These are phyloP conservation scores for Xanthia togata DNA, from an alignment of 2,888 invertebrate genomes.

Conservation along the genomic window DNA sequence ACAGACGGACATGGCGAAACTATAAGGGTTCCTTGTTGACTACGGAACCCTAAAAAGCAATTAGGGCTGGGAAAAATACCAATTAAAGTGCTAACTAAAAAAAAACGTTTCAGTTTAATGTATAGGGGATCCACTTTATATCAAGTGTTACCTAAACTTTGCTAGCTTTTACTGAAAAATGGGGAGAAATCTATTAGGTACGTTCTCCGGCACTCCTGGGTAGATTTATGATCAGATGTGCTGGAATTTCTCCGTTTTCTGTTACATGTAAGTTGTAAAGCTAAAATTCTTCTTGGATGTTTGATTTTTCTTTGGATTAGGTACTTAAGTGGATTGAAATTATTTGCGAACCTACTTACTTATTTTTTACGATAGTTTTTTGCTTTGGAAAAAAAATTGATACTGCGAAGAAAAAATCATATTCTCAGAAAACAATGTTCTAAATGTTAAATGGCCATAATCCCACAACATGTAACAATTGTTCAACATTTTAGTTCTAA, in stretches of 20 bases:
- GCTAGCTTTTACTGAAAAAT: conserved; percentile 44
- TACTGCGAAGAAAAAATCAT: not conserved
- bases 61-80: conserved; percentile 44
- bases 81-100: conserved; percentile 56
- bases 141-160: conserved; percentile 52
- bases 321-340: conserved; percentile 8
- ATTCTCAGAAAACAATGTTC: too few relatives aligned
- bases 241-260: conserved; percentile 55
- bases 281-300: conserved; percentile 13
- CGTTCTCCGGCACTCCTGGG: conserved; percentile 34
- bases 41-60: too few relatives aligned
- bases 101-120: conserved; percentile 35
- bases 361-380: not conserved
- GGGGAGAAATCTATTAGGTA: conserved; percentile 57
- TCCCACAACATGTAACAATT: not conserved
- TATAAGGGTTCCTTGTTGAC: too few relatives aligned
- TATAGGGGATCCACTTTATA: conserved; percentile 48
- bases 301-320: conserved; percentile 13
- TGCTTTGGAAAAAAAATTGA: too few relatives aligned
- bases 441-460: not conserved
- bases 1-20: too few relatives aligned
- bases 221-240: conserved; percentile 61
- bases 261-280: conserved; percentile 37
- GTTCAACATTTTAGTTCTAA: not conserved
- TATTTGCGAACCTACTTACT: not conserved